Evolutionary conservation across 2,888 invertebrate species (phyloP), one percentile per base, ranked within the genome.

Genomic region (Xanthostigma xanthostigma): DNA sequence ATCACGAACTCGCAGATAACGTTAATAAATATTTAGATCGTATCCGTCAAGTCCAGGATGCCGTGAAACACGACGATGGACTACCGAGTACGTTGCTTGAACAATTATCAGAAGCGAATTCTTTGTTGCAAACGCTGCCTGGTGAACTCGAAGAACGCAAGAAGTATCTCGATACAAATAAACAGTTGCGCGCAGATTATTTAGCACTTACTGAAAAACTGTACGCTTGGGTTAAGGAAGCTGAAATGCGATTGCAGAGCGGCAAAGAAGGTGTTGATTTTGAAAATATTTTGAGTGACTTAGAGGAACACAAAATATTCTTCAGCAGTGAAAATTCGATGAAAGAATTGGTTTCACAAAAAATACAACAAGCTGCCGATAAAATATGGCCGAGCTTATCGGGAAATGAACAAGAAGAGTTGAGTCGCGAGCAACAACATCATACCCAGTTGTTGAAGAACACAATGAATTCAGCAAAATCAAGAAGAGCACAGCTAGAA

Each of bases 201-300:
- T 78, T 81, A 55, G 74, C 77, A 45, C 70, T 86, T 6, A 83
- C 86, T 2, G 81, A 85, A 43, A 84, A 85, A 64, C 74, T 94
- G 8, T 82, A 81, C 57, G 76, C 78, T 46, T 91, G 92, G 89
- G 81, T 89, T 1, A 81, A 81, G 58, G 86, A 89, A 60, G 89
- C 91, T 0, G 83, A 84, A 56, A 77, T 81, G 44, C 78, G 84
- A 41, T 65, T 93, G 17, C 78, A 81, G 52, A 79, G 83, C 60
- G 81, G 83, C 53, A 84, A 85, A 59, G 84, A 86, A 53, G 92
- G 92, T 11, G 82, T 93, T 8, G 88, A 94, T 63, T 92, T 90
- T 60, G 86, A 87, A 57, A 88, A 88, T 55, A 81, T 93, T 9
- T 72, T 82, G 44, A 73, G 78, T 8, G 88, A 91, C 60, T 71